Evolutionary conservation across 2,888 invertebrate genomes (phyloP), one percentile per base, ranked within the genome.

Genomic region (Hyposoter dolosus): DNA sequence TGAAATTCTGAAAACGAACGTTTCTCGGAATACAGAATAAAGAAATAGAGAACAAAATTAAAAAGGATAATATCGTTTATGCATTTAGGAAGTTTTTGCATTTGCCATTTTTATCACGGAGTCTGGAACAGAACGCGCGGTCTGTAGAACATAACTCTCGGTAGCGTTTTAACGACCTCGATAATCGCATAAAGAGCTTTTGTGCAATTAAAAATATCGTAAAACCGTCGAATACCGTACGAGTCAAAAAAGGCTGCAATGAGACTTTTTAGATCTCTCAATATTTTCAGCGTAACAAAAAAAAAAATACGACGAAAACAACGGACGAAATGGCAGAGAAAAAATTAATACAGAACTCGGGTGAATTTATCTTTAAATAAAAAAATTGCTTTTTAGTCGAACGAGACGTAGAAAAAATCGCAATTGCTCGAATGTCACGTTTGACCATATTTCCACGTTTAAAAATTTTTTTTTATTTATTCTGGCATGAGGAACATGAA

Each of bases 291-390:
- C 19, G 40, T 19, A 12, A 32, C n/a, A 28, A 12, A 23, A 17
- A 19, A 35, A 47, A 66, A 56, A 56, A 4, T 35, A 28, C 56
- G 12, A 23, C 19, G 66, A 56, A 60, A 68, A 60, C 19, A 45
- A 74, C 15, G 32, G 12, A 28, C 40, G 43, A 40, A 19, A 53
- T 43, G 47, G 53, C 66, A 71, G 50, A 50, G 68, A 45, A 76
- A 69, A 47, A 60, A 60, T 69, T 47, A 45, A 15, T 28, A 10
- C 23, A 28, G 43, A 17, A 35, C 35, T 23, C 19, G 50, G 43
- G 28, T 47, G 47, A 74, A 83, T 74, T 74, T 74, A 83, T 78
- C 56, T 19, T 19, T 12, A 32, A 28, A 28, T 28, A 78, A 65
- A 77, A 78, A 83, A 78, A 74, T 66, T 12, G 15, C 60, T 6